Evolutionary conservation across 2,113 vertebrate genomes (phyloP).

Genomic region (Macquaria australasica): DNA sequence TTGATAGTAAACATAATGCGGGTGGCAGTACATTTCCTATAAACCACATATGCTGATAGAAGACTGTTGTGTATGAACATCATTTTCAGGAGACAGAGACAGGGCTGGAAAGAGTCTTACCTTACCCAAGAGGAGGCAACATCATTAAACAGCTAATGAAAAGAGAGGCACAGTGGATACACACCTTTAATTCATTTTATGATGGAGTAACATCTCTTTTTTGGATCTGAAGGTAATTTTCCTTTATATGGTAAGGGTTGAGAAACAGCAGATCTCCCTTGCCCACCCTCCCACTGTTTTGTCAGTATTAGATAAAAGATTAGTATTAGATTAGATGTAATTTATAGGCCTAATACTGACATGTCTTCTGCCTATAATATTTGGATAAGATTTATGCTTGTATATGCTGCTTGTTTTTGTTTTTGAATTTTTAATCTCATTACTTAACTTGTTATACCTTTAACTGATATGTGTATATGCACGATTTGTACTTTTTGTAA

Average conservation of each 20-base stretch:
- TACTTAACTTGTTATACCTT: too few species aligned
- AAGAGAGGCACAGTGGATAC: neutral
- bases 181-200: neutral
- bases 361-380: neutral
- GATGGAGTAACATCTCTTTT: neutral
- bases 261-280: neutral
- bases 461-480: neutral
- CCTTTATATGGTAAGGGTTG: neutral
- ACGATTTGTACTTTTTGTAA: neutral
- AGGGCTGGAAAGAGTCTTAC: neutral
- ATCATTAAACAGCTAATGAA: slow-evolving; percentile 33
- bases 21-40: neutral
- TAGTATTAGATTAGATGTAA: neutral
- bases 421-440: neutral
- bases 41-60: neutral
- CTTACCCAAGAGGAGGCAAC: neutral
- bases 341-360: neutral
- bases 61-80: neutral
- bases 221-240: neutral
- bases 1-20: neutral
- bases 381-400: neutral
- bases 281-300: neutral
- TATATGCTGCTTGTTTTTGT: neutral
- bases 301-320: neutral
- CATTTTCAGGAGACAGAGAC: neutral